phyloP scores from a whole-genome alignment of 2,888 invertebrate species.

The Tetranychus piercei region DNA sequence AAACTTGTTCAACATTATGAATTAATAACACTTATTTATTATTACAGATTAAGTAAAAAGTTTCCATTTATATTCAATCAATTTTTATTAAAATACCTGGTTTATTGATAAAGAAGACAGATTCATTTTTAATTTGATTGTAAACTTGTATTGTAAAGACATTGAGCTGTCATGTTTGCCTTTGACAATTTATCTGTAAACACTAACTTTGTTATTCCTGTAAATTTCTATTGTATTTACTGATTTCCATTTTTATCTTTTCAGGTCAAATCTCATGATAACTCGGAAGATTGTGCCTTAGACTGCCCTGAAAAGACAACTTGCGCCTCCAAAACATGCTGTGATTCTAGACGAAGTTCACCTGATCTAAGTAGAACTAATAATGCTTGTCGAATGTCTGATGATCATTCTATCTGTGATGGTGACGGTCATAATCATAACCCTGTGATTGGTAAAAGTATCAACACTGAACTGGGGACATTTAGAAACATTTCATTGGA shows the following conservation, averaged over 20 bases:
- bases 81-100: too few relatives aligned
- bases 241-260: not conserved
- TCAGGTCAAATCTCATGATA: not conserved
- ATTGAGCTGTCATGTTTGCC: too few relatives aligned
- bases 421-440: not conserved
- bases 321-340: conserved; percentile 6
- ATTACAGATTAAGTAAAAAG: too few relatives aligned
- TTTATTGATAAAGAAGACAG: too few relatives aligned
- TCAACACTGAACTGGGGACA: not conserved
- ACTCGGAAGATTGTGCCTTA: not conserved
- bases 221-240: not conserved
- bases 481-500: not conserved
- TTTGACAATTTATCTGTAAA: not conserved
- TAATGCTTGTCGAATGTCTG: not conserved
- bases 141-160: too few relatives aligned
- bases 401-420: not conserved
- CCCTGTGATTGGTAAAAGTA: not conserved
- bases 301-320: conserved; percentile 1
- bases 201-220: not conserved
- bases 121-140: too few relatives aligned
- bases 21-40: too few relatives aligned
- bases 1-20: not conserved
- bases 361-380: not conserved
- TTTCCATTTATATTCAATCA: too few relatives aligned
- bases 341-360: conserved; percentile 9